Percentiles rank a stretch among this genome's conserved stretches.
phyloP scores from a whole-genome alignment of 2,113 vertebrate genomes.

The Dolichotis patagonum region DNA sequence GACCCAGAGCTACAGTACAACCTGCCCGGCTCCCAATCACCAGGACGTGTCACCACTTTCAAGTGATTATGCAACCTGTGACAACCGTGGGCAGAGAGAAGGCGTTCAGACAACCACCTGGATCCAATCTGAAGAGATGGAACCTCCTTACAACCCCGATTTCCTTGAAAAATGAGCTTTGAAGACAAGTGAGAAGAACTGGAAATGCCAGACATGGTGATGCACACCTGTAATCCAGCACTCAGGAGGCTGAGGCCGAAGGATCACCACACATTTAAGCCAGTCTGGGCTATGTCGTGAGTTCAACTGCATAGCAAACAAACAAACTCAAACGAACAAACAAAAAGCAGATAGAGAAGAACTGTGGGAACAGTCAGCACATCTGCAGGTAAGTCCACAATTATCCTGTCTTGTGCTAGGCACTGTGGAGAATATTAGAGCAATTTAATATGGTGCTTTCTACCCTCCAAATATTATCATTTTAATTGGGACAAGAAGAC shows the following conservation, averaged over 20 bases:
- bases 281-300: neutral
- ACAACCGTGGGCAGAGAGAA: neutral
- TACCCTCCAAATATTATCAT: neutral
- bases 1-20: accelerated
- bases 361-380: neutral
- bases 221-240: neutral
- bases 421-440: neutral
- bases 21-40: neutral
- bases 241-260: neutral
- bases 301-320: neutral
- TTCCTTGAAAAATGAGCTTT: neutral
- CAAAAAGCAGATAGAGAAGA: neutral
- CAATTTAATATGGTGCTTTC: neutral
- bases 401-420: neutral
- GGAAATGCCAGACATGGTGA: neutral
- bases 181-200: neutral
- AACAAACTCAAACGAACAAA: neutral
- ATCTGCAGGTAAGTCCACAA: neutral
- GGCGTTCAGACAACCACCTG: neutral
- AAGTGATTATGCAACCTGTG: accelerated
- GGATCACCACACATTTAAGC: neutral
- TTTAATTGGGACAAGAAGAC: neutral
- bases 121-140: neutral
- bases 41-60: neutral
- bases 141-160: neutral